A percentile compares a stretch with the other conserved stretches of the same genome.
phyloP scores from a whole-genome alignment of 1,140 invertebrate species.

The Asbolus verrucosus region DNA sequence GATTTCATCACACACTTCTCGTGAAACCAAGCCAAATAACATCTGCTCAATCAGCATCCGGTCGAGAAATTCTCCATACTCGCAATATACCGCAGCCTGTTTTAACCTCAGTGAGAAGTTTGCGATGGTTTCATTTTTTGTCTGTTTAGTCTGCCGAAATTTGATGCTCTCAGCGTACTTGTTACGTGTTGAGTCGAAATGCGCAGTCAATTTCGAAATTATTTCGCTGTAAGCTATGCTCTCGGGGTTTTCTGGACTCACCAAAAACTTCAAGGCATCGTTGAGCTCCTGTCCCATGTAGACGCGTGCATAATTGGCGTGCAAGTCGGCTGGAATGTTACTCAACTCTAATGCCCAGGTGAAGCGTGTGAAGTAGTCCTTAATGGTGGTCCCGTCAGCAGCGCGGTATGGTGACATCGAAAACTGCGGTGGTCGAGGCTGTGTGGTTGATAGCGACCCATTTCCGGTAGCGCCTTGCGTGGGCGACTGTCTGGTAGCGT shows the following conservation, averaged over 20 bases:
- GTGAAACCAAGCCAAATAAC: slow-evolving; percentile 42
- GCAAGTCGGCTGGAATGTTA: slow-evolving; percentile 10
- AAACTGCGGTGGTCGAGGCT: too few species aligned
- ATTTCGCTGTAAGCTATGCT: slow-evolving; percentile 16
- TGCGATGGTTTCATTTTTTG: slow-evolving; percentile 52
- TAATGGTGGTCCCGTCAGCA: too few species aligned
- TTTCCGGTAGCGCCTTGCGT: too few species aligned
- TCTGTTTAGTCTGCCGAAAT: slow-evolving; percentile 50
- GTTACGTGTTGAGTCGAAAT: not conserved
- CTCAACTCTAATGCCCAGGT: too few species aligned
- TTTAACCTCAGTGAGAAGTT: slow-evolving; percentile 48
- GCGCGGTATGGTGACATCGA: too few species aligned
- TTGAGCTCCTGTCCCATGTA: slow-evolving; percentile 45
- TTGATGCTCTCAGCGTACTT: slow-evolving; percentile 10
- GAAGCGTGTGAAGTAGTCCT: too few species aligned
- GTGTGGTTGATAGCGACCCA: too few species aligned
- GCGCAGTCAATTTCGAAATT: slow-evolving; percentile 38
- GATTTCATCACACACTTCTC: slow-evolving; percentile 54
- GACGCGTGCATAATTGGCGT: slow-evolving; percentile 54
- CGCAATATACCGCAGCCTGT: slow-evolving; percentile 50
- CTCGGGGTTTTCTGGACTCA: slow-evolving; percentile 41
- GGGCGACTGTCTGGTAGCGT: too few species aligned
- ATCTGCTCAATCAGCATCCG: slow-evolving; percentile 57
- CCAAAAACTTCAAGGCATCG: slow-evolving; percentile 51
- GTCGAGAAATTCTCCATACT: slow-evolving; percentile 54